phyloP scores from a whole-genome alignment of 2,888 invertebrate species.

The Malacosoma neustria region DNA sequence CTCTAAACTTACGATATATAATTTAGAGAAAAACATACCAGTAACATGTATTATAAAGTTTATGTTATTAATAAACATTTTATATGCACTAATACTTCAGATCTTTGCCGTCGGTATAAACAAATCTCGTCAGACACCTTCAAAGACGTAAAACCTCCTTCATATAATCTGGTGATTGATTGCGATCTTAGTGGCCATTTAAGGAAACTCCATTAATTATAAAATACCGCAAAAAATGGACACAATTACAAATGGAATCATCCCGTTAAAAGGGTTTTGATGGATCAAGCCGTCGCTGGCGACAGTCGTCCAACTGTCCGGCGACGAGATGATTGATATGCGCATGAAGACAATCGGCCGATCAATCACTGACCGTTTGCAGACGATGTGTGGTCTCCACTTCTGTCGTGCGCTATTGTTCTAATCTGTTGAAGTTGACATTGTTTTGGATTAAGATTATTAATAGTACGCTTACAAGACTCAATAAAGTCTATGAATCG shows the following conservation, averaged over 20 bases:
- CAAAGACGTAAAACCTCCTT: too few species aligned
- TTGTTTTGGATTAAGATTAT: background rate
- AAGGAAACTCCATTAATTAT: background rate
- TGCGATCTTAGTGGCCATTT: background rate
- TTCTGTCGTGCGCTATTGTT: slow-evolving; percentile 25
- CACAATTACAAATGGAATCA: background rate
- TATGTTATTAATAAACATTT: too few species aligned
- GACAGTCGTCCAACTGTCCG: slow-evolving; percentile 9
- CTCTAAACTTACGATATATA: too few species aligned
- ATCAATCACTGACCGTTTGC: slow-evolving; percentile 34
- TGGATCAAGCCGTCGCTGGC: slow-evolving; percentile 34
- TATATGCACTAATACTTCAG: too few species aligned
- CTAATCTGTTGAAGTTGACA: slow-evolving; percentile 3
- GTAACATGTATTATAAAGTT: too few species aligned
- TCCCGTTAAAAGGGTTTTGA: slow-evolving; percentile 35
- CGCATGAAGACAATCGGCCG: slow-evolving; percentile 33
- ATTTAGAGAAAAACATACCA: too few species aligned
- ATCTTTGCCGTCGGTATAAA: too few species aligned
- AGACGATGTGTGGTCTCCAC: slow-evolving; percentile 24
- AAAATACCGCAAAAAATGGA: background rate
- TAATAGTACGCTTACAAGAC: too few species aligned
- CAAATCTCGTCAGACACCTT: too few species aligned
- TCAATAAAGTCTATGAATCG: too few species aligned
- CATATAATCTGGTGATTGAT: too few species aligned
- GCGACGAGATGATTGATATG: slow-evolving; percentile 37